A percentile compares a stretch with the other conserved stretches of the same genome.
Conservation (phyloP, 2,113 vertebrate genomes). For the Galemys pyrenaicus region DNA sequence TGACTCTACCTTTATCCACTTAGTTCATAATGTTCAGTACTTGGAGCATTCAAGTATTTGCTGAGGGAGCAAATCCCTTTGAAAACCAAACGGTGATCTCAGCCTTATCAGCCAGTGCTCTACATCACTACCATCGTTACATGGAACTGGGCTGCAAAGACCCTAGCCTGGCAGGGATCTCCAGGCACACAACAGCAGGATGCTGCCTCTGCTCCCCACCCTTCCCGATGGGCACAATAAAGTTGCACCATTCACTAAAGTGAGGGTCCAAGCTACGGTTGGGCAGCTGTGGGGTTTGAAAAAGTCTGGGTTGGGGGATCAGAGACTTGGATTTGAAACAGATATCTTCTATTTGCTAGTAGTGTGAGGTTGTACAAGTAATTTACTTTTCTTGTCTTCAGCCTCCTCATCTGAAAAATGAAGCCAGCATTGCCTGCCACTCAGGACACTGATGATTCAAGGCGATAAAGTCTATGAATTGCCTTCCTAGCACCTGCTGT, state of each 20-base stretch:
- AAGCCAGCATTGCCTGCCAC: neutral
- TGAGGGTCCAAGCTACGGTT: neutral
- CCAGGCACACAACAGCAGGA: neutral
- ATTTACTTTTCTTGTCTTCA: constrained; percentile 21
- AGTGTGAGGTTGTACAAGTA: neutral
- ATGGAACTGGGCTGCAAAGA: neutral
- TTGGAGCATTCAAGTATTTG: neutral
- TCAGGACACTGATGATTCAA: neutral
- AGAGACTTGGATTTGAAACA: constrained; percentile 15
- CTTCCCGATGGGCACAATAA: neutral
- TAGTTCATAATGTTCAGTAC: neutral
- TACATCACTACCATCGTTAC: neutral
- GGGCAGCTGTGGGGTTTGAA: neutral
- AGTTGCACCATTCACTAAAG: neutral
- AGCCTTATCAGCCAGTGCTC: neutral
- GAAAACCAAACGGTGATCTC: constrained; percentile 1
- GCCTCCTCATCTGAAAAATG: neutral
- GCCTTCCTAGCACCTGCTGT: neutral
- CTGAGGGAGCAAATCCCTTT: neutral
- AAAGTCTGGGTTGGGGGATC: neutral
- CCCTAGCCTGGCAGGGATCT: neutral
- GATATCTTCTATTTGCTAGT: neutral
- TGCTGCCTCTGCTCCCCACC: neutral
- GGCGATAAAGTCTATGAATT: neutral
- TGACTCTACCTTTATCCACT: neutral